phyloP scores from a whole-genome alignment of 2,113 vertebrate genomes.

The Panthera tigris region DNA sequence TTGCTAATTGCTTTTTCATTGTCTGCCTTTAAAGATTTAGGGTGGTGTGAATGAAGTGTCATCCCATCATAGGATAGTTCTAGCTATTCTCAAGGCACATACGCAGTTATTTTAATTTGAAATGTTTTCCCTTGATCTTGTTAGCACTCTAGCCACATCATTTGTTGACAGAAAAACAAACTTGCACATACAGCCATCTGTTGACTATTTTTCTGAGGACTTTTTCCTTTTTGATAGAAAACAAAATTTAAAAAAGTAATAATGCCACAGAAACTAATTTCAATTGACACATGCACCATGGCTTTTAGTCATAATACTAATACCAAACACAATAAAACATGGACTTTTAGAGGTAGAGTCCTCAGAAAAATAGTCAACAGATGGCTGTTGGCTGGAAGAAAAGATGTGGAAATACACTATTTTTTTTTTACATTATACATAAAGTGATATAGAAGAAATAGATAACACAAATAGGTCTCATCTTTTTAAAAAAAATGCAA shows the following conservation, averaged over 20 bases:
- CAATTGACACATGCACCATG: too few relatives aligned
- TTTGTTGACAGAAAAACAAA: conserved; percentile 8
- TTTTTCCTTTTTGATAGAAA: background rate
- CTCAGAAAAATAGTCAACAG: too few relatives aligned
- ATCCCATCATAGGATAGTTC: background rate
- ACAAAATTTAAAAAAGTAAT: background rate
- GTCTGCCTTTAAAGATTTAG: background rate
- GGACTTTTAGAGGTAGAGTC: background rate
- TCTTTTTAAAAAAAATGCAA: background rate
- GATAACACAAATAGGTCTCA: background rate
- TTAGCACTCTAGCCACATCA: background rate
- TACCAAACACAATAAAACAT: background rate
- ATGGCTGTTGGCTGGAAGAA: background rate
- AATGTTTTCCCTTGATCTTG: background rate
- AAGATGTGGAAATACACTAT: background rate
- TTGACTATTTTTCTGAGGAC: background rate
- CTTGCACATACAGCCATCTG: background rate
- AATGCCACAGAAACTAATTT: background rate
- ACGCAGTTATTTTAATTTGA: background rate
- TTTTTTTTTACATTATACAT: background rate
- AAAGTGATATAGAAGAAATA: background rate
- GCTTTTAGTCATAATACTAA: background rate
- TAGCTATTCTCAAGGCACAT: background rate
- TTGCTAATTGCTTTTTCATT: background rate
- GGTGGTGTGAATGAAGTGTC: background rate